Evolutionary conservation across 2,797 vertebrate genomes (phyloP), one percentile per base, ranked within the genome.

Genomic region (Saxicola maurus): DNA sequence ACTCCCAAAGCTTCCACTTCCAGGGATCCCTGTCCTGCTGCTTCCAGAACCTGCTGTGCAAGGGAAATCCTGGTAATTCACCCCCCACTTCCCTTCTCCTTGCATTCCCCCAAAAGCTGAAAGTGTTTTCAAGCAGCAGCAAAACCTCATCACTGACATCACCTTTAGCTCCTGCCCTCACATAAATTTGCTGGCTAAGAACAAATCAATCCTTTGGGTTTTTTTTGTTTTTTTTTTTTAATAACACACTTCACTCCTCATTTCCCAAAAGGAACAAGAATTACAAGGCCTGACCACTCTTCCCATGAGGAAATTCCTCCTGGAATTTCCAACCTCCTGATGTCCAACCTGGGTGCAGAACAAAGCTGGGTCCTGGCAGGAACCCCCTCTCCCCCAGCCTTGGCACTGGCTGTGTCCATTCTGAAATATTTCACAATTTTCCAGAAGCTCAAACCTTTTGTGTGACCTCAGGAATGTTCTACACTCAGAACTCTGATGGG

Each of bases 81-180:
- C 55, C 57, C n/a, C 57, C 62, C 76, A 24, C 24, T 42, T n/a
- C 74, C 25, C 19, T 31, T 37, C 23, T 13, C n/a, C 25, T 30
- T 17, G 15, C n/a, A 25, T 66, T 86, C 64, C 17, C 14, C 17
- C 35, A 9, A 53, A 86, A 92, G 77, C 61, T 55, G 12, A 28
- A 82, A 92, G 23, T 4, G 6, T 40, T 88, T 74, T 57, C 25
- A 21, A 6, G 30, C 30, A 49, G 76, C 53, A 78, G 79, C 61
- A 88, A 80, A 90, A 76, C 55, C 59, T 85, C 71, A 6, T 59
- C 72, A n/a, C 2, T 28, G 23, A 30, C 74, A 74, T 66, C 78
- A 75, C 27, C 59, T 87, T 87, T 87, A 77, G 93, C 85, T 91
- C 93, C 42, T 35, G 72, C 75, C 55, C n/a, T 48, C 49, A 17